Evolutionary conservation across 2,113 vertebrate genomes (phyloP), one percentile per base, ranked within the genome.

Genomic region (Istiophorus platypterus): DNA sequence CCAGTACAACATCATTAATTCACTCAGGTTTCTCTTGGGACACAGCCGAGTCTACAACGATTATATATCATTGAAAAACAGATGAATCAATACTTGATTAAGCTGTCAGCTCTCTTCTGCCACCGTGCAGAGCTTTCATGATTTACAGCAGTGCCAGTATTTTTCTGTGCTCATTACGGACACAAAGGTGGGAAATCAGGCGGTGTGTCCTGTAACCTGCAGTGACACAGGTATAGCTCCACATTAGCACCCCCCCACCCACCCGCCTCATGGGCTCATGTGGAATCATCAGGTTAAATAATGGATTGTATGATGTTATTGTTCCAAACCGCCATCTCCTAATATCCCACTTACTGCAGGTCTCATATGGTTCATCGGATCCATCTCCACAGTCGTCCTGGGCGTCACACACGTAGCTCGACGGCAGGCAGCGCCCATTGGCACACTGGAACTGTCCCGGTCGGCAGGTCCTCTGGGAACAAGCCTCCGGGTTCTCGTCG

Each of bases 401-500:
- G 34, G 56, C 82, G 7, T 95, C 93, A 29, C 92, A 94, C 71
- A 93, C 86, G 0, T 93, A 92, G 86, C 58, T 90, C 0, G 29
- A 54, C 1, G 90, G 91, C 31, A 95, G 4, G 13, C 92, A 94
- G 78, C 8, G 86, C 0, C 90, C 83, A 6, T 93, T 93, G n/a
- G 73, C 63, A 62, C 93, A 94, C 49, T 75, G 85, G 81, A 95
- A 94, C 57, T 92, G 64, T 71, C 91, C 90, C 0, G 93, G 93
- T 26, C 2, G 14, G 77, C 94, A 95, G 26, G 93, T 95, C 85
- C 27, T 93, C 87, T 92, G 86, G 12, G 89, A 81, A 22, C 94
- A 95, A 8, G 80, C 87, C 8, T 94, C 89, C 1, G 86, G 18
- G 5, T 93, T 92, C 65, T 95, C 95, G 7, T 95, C 95, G 2